These are phyloP conservation scores for Nanorana parkeri DNA, from an alignment of 2,113 vertebrate species.

Conservation along the genomic window DNA sequence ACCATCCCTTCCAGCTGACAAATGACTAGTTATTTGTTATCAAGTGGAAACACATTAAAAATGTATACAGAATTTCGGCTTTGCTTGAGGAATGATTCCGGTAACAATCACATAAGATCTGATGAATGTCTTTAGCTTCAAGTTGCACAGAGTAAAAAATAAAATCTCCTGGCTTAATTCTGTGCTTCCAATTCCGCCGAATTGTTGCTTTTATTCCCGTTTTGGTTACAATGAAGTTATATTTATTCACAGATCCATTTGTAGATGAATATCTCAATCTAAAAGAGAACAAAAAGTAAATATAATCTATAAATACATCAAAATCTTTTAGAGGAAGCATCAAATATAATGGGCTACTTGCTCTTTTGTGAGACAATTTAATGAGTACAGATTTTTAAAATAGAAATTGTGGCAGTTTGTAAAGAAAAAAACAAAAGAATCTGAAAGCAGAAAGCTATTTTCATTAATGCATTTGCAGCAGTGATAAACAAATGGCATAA, in stretches of 20 bases:
- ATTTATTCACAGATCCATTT: conserved; percentile 4
- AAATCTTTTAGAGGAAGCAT: not conserved
- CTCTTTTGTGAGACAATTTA: conserved; percentile 13
- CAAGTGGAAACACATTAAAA: conserved; percentile 15
- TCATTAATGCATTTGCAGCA: conserved; percentile 46
- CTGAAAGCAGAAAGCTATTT: conserved; percentile 34
- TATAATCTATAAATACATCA: conserved; percentile 3
- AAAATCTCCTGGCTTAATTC: conserved; percentile 4
- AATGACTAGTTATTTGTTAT: conserved; percentile 32
- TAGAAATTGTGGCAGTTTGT: conserved; percentile 17
- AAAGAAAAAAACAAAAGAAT: conserved; percentile 22
- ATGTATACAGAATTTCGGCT: conserved; percentile 22
- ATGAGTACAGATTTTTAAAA: conserved; percentile 12
- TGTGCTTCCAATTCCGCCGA: not conserved
- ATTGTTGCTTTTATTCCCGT: not conserved
- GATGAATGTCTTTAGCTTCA: conserved; percentile 48
- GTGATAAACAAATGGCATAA: conserved; percentile 29
- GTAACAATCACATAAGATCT: conserved; percentile 52
- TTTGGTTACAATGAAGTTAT: not conserved
- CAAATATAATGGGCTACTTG: conserved; percentile 7
- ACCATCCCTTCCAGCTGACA: conserved; percentile 66
- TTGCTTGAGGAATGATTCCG: conserved; percentile 53
- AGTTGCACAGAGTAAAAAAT: conserved; percentile 19
- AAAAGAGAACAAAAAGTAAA: conserved; percentile 26
- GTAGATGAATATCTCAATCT: conserved; percentile 7